Conservation (phyloP, 1,140 invertebrate species). For the Bombyx mandarina region DNA sequence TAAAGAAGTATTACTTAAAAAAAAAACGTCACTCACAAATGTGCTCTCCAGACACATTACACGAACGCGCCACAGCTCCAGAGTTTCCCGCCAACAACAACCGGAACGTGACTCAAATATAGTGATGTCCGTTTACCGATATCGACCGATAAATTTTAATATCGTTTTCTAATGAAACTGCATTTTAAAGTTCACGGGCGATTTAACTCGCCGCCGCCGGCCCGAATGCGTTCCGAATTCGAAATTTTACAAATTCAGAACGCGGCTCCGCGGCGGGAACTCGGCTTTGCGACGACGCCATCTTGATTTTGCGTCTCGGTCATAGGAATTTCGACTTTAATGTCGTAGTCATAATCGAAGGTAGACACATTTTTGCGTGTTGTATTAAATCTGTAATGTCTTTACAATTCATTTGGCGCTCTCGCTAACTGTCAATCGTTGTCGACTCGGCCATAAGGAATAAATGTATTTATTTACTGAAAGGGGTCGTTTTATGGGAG, state of each 20-base stretch:
- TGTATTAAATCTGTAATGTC: conserved; percentile 4
- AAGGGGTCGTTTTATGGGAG: conserved; percentile 43
- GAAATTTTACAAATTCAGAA: conserved; percentile 51
- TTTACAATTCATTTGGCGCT: conserved; percentile 58
- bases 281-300: conserved; percentile 41
- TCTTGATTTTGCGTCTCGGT: conserved; percentile 18
- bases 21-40: too few species aligned
- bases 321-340: neutral
- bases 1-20: too few species aligned
- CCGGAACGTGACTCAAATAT: conserved; percentile 45
- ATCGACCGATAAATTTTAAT: conserved; percentile 41
- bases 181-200: conserved; percentile 50
- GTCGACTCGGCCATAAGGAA: conserved; percentile 46
- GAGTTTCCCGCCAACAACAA: conserved; percentile 5
- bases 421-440: conserved; percentile 61
- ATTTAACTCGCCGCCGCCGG: conserved; percentile 55
- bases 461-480: conserved; percentile 57
- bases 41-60: too few species aligned
- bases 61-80: too few species aligned
- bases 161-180: conserved; percentile 38
- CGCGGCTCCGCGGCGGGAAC: conserved; percentile 47
- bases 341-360: neutral
- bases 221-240: conserved; percentile 38
- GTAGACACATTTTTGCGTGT: too few species aligned
- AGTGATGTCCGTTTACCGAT: conserved; percentile 42